Evolutionary conservation across 2,113 vertebrate genomes (phyloP), one percentile per base, ranked within the genome.

Genomic region (Elanus axillaris): DNA sequence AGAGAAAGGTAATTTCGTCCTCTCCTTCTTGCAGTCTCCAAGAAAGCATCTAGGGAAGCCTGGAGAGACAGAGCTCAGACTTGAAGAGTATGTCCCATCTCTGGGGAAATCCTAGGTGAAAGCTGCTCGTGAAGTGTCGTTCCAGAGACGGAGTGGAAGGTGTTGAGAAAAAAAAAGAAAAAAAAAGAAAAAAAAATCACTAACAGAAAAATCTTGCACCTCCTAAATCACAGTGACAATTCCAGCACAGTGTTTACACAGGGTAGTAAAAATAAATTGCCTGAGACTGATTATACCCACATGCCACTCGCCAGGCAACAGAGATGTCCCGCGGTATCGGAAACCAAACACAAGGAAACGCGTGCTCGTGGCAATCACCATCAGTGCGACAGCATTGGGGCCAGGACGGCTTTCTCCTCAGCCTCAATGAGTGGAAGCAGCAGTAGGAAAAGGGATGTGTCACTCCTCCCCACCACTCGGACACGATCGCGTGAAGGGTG

Each of bases 231-330:
- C 27, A 6, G 94, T 45, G 90, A 84, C 75, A 72, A 83, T 83
- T 94, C 86, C 80, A 94, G 82, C 72, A 50, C n/a, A 7, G 23
- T 58, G 75, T 95, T 97, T 95, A 87, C 23, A 52, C 31, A 6
- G 8, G 20, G 90, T 4, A 59, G 92, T 84, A 93, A 94, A 96
- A 95, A 88, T n/a, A 86, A 96, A 95, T 93, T 83, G 73, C 60
- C 94, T 96, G 92, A 91, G 86, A 75, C 77, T 95, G 95, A 86
- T 95, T 93, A 80, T 90, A 91, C 94, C 63, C 82, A 66, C 53
- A 26, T 75, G 92, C 86, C 94, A 91, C 83, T 82, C 2, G 18
- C 79, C 58, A 83, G 73, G 87, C 86, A 43, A 50, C 47, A 36
- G 52, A 75, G 92, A 73, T 48, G 55, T 76, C 82, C 76, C 9